A percentile compares a stretch with the other conserved stretches of the same genome.
Conservation (phyloP, 1,140 invertebrate genomes). For the Meloidogyne chitwoodi region DNA sequence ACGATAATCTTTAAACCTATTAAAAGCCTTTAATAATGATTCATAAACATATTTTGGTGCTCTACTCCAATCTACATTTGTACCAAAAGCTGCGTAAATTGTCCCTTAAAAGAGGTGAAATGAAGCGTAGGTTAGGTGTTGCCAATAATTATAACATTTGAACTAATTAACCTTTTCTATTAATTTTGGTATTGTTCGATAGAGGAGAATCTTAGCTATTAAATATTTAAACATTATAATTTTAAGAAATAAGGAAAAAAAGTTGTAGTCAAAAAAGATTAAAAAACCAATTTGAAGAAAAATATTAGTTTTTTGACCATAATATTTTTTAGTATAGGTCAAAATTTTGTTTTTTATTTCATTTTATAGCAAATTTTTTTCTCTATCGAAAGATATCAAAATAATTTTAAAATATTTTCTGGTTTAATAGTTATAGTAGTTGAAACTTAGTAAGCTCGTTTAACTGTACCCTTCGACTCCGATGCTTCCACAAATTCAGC, state of each 20-base stretch:
- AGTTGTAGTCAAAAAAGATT: too few species aligned
- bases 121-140: not conserved
- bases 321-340: not conserved
- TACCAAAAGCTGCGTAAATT: slow-evolving; percentile 43
- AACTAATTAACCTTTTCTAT: not conserved
- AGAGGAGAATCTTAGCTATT: not conserved
- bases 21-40: slow-evolving; percentile 18
- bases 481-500: slow-evolving; percentile 27
- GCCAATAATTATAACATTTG: not conserved
- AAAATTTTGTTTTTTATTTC: not conserved
- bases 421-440: too few species aligned
- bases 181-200: not conserved
- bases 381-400: too few species aligned
- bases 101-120: slow-evolving; percentile 20
- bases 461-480: slow-evolving; percentile 24
- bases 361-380: too few species aligned
- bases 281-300: not conserved
- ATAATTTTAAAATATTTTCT: not conserved
- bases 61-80: slow-evolving; percentile 29
- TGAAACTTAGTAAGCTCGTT: not conserved
- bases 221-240: too few species aligned
- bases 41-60: slow-evolving; percentile 27
- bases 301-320: not conserved
- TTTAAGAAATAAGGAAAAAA: too few species aligned
- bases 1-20: slow-evolving; percentile 27